Percentiles rank a stretch among this genome's conserved stretches.
Conservation (phyloP, 1,140 invertebrate genomes). For the Lineus longissimus region DNA sequence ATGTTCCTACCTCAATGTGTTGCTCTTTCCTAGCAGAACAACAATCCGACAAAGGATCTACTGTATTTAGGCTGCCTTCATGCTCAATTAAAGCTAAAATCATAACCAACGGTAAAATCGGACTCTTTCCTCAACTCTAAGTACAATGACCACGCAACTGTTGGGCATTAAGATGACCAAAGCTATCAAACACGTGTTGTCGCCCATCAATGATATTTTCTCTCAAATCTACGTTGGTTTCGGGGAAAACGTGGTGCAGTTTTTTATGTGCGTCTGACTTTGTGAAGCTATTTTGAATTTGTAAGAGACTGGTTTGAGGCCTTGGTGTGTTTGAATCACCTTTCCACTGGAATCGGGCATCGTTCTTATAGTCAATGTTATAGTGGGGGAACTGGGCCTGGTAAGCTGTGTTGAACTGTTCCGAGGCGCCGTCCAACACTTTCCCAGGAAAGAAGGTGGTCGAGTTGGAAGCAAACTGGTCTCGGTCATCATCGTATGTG, state of each 20-base stretch:
- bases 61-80: no score
- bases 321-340: slow-evolving; percentile 35
- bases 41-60: no score
- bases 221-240: slow-evolving; percentile 42
- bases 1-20: no score
- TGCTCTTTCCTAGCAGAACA: no score
- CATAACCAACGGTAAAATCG: no score
- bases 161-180: slow-evolving; percentile 42
- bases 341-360: slow-evolving; percentile 40
- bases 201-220: slow-evolving; percentile 40
- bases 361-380: slow-evolving; percentile 39
- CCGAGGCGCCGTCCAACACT: slow-evolving; percentile 18
- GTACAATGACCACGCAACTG: slow-evolving; percentile 36
- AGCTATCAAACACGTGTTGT: slow-evolving; percentile 42
- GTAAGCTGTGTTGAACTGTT: slow-evolving; percentile 30
- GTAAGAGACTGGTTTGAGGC: slow-evolving; percentile 38
- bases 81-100: no score
- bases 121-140: no score
- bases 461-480: slow-evolving; percentile 36
- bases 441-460: slow-evolving; percentile 37
- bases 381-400: slow-evolving; percentile 36
- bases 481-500: slow-evolving; percentile 25
- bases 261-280: slow-evolving; percentile 32
- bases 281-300: slow-evolving; percentile 42
- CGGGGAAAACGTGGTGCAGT: slow-evolving; percentile 37